phyloP scores from a whole-genome alignment of 64 coral and sea anemone genomes.

The Orbicella faveolata region DNA sequence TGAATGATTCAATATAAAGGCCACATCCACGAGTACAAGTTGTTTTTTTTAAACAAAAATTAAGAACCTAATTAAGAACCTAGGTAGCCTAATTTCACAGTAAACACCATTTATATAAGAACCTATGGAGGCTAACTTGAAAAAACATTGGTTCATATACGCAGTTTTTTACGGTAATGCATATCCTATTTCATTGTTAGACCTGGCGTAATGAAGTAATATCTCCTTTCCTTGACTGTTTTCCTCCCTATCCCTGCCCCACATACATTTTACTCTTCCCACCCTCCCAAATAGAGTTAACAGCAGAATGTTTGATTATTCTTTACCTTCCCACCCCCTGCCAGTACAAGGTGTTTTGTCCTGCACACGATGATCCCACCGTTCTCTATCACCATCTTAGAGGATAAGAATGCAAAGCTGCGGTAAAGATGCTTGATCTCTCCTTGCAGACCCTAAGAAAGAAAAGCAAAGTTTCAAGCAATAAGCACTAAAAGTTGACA shows the following conservation, averaged over 20 bases:
- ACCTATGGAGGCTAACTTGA: too few relatives aligned
- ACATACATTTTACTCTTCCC: not conserved
- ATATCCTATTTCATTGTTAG: too few relatives aligned
- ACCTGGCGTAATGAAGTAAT: too few relatives aligned
- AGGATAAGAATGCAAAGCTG: slow-evolving; percentile 95
- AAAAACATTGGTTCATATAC: too few relatives aligned
- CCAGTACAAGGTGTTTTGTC: slow-evolving; percentile 80
- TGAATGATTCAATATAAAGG: too few relatives aligned
- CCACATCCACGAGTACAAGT: too few relatives aligned
- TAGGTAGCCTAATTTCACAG: too few relatives aligned
- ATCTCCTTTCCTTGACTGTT: not conserved
- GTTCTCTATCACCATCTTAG: slow-evolving; percentile 98
- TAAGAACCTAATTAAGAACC: too few relatives aligned
- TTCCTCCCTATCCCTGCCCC: not conserved
- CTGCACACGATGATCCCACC: slow-evolving; percentile 91
- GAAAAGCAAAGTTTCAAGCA: not conserved
- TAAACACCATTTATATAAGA: too few relatives aligned
- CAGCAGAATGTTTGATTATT: not conserved
- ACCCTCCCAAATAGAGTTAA: not conserved
- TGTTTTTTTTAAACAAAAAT: too few relatives aligned
- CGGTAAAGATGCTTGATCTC: slow-evolving; percentile 97
- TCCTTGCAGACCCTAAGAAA: slow-evolving; percentile 73
- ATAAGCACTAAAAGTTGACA: not conserved
- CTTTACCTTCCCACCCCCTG: slow-evolving; percentile 95
- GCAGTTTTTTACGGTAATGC: too few relatives aligned